Evolutionary conservation across 2,113 vertebrate species (phyloP), one percentile per base, ranked within the genome.

Genomic region (Cyprinodon variegatus): DNA sequence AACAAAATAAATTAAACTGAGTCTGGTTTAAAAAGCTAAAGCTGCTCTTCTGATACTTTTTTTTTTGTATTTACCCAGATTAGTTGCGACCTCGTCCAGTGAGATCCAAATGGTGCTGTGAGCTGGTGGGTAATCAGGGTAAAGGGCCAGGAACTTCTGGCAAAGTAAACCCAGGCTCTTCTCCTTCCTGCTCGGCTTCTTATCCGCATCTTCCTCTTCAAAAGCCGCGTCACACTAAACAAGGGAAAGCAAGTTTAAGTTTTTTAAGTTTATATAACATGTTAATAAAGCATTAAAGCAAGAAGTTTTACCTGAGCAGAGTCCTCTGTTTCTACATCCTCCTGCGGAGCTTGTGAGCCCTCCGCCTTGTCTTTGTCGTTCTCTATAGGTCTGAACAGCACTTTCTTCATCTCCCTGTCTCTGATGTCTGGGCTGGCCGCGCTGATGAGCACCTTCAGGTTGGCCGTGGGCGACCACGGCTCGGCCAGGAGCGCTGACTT

Each of bases 391-490:
- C 96, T 93, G 68, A 98, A 97, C 11, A 97, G 95, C 4, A 93
- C 95, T 86, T 98, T 98, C 61, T 94, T 98, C 94, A 97, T 97
- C 89, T 99, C 97, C 60, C 97, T 89, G 92, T 93, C 96, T 77
- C 97, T 88, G 61, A 99, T 99, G 91, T 99, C 98, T 0, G 97
- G 96, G 83, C 97, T 99, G 1, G 96, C 98, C 0, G 96, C 98
- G 3, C 96, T 99, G 77, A 98, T 96, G 72, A 99, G 94, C 95
- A 99, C 96, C 90, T 98, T 99, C 48, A 99, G 91, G 82, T 99
- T 99, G 53, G 96, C 95, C 0, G 96, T 99, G 0, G 98, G 97
- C 0, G 97, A 97, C 97, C 96, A 98, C 14, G 98, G 97, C 13
- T 99, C 97, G 86, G 94, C 91, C 62, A 95, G 92, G 5, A 86